Percentiles rank a stretch among this genome's conserved stretches.
phyloP scores from a whole-genome alignment of 2,888 invertebrate species.

The Lamproptera curius region DNA sequence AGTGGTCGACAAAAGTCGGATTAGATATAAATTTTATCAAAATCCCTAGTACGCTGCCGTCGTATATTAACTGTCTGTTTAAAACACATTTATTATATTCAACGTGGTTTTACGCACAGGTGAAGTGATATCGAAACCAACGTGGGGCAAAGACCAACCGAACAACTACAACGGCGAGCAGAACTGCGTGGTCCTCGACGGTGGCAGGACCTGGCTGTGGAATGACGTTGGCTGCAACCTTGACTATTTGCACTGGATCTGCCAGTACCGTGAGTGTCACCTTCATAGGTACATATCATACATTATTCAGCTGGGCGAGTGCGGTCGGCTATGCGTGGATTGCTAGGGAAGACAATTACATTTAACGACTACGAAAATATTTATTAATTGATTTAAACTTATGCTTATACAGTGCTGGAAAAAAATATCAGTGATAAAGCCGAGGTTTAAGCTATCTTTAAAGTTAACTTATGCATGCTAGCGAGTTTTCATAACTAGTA shows the following conservation, averaged over 20 bases:
- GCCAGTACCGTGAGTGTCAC: slow-evolving; percentile 89
- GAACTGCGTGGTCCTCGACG: slow-evolving; percentile 95
- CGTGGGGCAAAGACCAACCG: slow-evolving; percentile 96
- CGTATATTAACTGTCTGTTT: too few species aligned
- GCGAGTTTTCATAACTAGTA: too few species aligned
- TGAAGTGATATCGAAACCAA: slow-evolving; percentile 85
- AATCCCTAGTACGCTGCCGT: too few species aligned
- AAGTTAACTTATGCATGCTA: too few species aligned
- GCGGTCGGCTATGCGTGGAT: slow-evolving; percentile 29
- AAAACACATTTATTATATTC: too few species aligned
- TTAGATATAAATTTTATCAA: background rate
- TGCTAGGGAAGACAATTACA: too few species aligned
- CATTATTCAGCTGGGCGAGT: slow-evolving; percentile 47
- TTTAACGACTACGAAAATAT: too few species aligned
- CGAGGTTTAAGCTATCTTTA: too few species aligned
- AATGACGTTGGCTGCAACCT: slow-evolving; percentile 96
- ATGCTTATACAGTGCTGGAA: too few species aligned
- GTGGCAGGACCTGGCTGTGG: slow-evolving; percentile 94
- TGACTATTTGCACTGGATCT: slow-evolving; percentile 95
- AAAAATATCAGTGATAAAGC: too few species aligned
- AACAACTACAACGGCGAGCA: slow-evolving; percentile 97
- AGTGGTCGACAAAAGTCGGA: background rate
- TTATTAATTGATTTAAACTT: too few species aligned
- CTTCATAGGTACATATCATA: slow-evolving; percentile 69
- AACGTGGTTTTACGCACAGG: slow-evolving; percentile 77